Conservation (phyloP, 2,797 vertebrate genomes). For the Psittacula echo region DNA sequence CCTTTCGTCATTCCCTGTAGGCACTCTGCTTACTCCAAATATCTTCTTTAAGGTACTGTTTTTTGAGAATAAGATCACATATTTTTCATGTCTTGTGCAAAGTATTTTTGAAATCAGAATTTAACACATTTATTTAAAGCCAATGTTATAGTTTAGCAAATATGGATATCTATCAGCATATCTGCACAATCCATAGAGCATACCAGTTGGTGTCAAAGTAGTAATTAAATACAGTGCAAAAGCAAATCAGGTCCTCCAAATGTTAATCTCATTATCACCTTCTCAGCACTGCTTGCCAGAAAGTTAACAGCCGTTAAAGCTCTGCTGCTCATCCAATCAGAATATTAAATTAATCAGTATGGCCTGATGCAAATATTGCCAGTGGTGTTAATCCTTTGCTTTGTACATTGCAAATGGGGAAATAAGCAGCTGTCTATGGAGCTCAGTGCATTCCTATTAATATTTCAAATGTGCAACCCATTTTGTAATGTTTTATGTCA, state of each 20-base stretch:
- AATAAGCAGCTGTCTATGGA: background rate
- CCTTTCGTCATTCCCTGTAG: background rate
- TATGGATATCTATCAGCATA: constrained; percentile 38
- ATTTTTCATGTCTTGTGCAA: constrained; percentile 17
- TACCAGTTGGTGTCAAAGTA: constrained; percentile 75
- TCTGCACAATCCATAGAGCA: constrained; percentile 59
- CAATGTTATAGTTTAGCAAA: constrained; percentile 36
- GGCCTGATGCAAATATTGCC: constrained; percentile 69
- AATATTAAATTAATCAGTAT: constrained; percentile 80
- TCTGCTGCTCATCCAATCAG: constrained; percentile 76
- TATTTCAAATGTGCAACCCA: background rate
- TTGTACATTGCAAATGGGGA: constrained; percentile 43
- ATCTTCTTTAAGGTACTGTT: background rate
- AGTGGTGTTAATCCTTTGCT: constrained; percentile 70
- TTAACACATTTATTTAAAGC: constrained; percentile 55
- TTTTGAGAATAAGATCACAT: constrained; percentile 7
- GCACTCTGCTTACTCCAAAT: background rate
- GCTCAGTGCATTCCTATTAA: constrained; percentile 8
- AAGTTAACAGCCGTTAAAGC: constrained; percentile 81
- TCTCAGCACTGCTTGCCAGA: constrained; percentile 77
- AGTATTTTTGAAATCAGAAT: constrained; percentile 32
- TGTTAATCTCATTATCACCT: constrained; percentile 83
- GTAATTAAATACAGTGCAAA: constrained; percentile 80
- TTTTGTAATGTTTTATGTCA: background rate
- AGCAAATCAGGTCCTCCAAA: constrained; percentile 77